Percentiles rank a stretch among this genome's conserved stretches.
phyloP scores from a whole-genome alignment of 2,113 vertebrate genomes.

The Chaetura pelagica region DNA sequence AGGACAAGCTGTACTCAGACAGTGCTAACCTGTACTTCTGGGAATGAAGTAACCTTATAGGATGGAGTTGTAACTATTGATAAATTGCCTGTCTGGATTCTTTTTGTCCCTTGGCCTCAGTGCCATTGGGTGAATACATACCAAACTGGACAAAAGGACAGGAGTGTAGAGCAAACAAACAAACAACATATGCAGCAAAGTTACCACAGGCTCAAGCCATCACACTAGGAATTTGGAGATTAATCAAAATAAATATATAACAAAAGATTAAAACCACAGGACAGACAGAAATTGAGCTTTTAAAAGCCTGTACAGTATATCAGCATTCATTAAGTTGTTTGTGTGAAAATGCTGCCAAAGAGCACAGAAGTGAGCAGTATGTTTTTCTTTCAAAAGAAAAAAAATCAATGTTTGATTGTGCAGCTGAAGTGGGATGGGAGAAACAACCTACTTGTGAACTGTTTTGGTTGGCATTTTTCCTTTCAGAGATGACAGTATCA shows the following conservation, averaged over 20 bases:
- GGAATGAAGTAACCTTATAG: background rate
- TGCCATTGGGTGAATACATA: background rate
- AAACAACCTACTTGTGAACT: background rate
- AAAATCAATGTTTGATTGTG: background rate
- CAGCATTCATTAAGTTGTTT: background rate
- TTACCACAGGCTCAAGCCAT: background rate
- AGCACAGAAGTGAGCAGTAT: background rate
- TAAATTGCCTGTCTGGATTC: background rate
- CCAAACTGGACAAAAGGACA: background rate
- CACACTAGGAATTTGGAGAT: background rate
- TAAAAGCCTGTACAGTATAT: background rate
- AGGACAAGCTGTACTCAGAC: background rate
- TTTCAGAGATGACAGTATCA: background rate
- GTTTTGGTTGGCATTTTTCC: background rate
- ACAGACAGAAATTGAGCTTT: background rate
- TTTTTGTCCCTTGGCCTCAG: background rate
- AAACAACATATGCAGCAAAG: background rate
- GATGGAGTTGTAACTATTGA: background rate
- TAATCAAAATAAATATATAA: background rate
- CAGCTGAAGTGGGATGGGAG: background rate
- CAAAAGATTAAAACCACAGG: background rate
- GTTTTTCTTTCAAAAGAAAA: background rate
- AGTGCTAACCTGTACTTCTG: background rate
- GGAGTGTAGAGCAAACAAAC: background rate
- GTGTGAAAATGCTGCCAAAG: background rate